Percentiles rank a stretch among this genome's conserved stretches.
Conservation (phyloP, 2,113 vertebrate genomes). For the Hiodon tergisus region DNA sequence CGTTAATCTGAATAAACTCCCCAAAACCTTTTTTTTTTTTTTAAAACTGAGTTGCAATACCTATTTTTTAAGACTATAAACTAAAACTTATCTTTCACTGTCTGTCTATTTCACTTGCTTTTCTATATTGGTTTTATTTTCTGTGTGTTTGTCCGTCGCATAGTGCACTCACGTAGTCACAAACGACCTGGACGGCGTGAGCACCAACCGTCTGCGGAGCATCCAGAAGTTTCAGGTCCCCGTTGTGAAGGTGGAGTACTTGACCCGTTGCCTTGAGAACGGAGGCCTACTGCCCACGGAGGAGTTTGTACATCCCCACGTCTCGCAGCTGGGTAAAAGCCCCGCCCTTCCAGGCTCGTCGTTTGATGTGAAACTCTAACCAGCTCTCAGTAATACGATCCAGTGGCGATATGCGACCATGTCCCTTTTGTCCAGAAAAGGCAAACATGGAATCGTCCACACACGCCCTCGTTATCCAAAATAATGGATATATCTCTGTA, state of each 20-base stretch:
- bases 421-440: too few species aligned
- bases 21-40: too few species aligned
- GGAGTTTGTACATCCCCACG: slow-evolving; percentile 14
- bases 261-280: slow-evolving; percentile 63
- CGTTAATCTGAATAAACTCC: too few species aligned
- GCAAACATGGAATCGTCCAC: too few species aligned
- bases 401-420: too few species aligned
- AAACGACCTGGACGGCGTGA: slow-evolving; percentile 55
- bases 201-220: slow-evolving; percentile 52
- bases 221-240: slow-evolving; percentile 58
- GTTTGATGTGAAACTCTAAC: too few species aligned
- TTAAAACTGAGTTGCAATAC: too few species aligned
- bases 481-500: too few species aligned
- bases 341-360: neutral
- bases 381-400: too few species aligned
- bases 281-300: slow-evolving; percentile 53
- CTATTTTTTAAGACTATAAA: neutral
- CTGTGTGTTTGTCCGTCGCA: slow-evolving; percentile 18
- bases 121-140: neutral
- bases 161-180: slow-evolving; percentile 74
- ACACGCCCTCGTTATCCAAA: too few species aligned
- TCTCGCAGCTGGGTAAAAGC: slow-evolving; percentile 32
- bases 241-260: slow-evolving; percentile 61
- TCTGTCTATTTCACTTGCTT: neutral
- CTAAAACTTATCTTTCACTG: neutral